These are phyloP conservation scores for Trematomus loennbergii DNA, from an alignment of 2,113 vertebrate species.

Conservation along the genomic window DNA sequence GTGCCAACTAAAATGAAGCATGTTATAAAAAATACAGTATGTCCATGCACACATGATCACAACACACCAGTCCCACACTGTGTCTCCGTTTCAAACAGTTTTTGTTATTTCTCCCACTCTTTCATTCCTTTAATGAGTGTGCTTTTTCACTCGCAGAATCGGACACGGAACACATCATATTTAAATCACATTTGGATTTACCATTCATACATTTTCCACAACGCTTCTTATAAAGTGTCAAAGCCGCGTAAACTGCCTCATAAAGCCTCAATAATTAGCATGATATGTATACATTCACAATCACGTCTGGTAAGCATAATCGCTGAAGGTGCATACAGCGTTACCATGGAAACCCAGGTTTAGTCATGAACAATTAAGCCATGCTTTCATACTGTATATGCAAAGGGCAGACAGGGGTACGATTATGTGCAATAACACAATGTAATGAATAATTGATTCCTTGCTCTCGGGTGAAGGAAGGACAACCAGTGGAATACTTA, in stretches of 20 bases:
- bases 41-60: not conserved
- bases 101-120: slow-evolving; percentile 9
- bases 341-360: slow-evolving; percentile 9
- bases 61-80: not conserved
- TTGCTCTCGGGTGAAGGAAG: slow-evolving; percentile 17
- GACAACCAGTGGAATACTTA: slow-evolving; percentile 51
- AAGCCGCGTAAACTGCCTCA: slow-evolving; percentile 6
- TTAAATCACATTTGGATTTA: slow-evolving; percentile 6
- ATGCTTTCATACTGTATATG: slow-evolving; percentile 28
- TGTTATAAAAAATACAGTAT: not conserved
- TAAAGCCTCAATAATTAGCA: slow-evolving; percentile 20
- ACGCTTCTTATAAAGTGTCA: slow-evolving; percentile 23
- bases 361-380: slow-evolving; percentile 9
- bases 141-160: not conserved
- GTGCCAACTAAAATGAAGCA: not conserved
- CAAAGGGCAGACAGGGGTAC: slow-evolving; percentile 39
- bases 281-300: not conserved
- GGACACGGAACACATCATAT: not conserved
- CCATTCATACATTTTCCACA: slow-evolving; percentile 24
- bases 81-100: not conserved
- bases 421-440: slow-evolving; percentile 68
- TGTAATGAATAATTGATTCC: slow-evolving; percentile 75
- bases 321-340: not conserved
- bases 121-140: slow-evolving; percentile 16
- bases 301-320: not conserved